Base-by-base conservation (phyloP, 92 coral and sea anemone species). In the Chrysogorgia sp. region DNA sequence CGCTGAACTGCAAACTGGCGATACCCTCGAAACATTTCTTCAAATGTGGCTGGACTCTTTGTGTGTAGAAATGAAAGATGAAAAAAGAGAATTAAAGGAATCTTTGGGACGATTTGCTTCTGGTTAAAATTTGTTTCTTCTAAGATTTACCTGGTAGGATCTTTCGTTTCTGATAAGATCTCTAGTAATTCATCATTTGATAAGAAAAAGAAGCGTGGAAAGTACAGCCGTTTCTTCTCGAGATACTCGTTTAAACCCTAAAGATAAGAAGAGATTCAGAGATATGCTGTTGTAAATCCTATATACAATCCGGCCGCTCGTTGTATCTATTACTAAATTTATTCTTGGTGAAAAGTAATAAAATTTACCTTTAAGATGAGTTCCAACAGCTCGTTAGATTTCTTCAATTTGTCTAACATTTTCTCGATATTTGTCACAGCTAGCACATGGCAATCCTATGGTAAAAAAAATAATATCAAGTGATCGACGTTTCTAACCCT, bases 11-110 rank as follows among this genome's bases (percentile, higher is more conserved):
- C 35, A 93, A 84, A 29, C 85, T 91, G 34, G 98, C 98, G 72
- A 93, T 89, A 50, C 98, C 98, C 50, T 93, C 98, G 67, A 93
- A 93, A 55, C 98, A 93, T 81, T 93, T 93, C 92, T 93, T 93
- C 50, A 93, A 91, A 74, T 93, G 98, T 23, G 98, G 97, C 49
- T 93, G 98, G 15, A 93, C 98, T 67, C 98, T 93, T 82, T 17
- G 34, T 3, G 63, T 57, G 17, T 12, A 30, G 29, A 57, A 23
- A 23, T n/a, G n/a, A n/a, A n/a, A n/a, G n/a, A n/a, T n/a, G n/a
- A 28, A 69, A 69, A 57, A 57, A 12, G 63, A n/a, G n/a, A n/a
- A n/a, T n/a, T n/a, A n/a, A n/a, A n/a, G n/a, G n/a, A n/a, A n/a
- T n/a, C n/a, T n/a, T n/a, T n/a, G n/a, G n/a, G n/a, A n/a, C n/a